Base-by-base conservation (phyloP, 2,888 invertebrate genomes). In the Sinhomidia bicolor region DNA sequence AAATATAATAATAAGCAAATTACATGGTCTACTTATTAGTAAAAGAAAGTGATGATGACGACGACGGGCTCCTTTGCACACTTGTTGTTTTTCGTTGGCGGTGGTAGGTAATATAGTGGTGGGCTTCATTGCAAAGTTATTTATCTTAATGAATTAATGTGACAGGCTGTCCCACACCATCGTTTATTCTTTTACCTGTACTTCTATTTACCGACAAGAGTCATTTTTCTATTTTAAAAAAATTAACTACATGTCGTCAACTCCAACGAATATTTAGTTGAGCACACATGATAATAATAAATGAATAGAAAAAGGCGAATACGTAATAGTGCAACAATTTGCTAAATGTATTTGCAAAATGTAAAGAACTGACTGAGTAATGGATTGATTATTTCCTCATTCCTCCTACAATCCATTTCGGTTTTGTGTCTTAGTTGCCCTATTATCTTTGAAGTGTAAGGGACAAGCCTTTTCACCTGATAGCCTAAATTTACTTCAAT, bases 11-110 rank as follows among this genome's bases (percentile, higher is more conserved):
- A 36, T 3, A 3, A 84, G n/a, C n/a, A 74, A 84, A 84, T 76
- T 84, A 68, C 79, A 78, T 85, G 85, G 79, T 85, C 78, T 79
- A 85, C 79, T 85, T 68, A 26, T 12, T 51, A 14, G 17, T 26
- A 51, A 26, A 54, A 14, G 51, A 54, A 85, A 78, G 29, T 51
- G 51, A 41, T 41, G 71, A 71, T 44, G 71, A 71, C 17, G 23
- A 1, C 9, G 23, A 4, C 41, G 41, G 3, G 3, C 7, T 36
- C 7, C 36, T 36, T 71, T 41, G 10, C 17, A 17, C 36, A 26
- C 12, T 12, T 9, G 36, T 23, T 41, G 4, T 20, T 29, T 41
- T 41, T 17, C n/a, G 36, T 14, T 36, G n/a, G 60, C 47, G 23
- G 32, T 65, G n/a, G 51, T n/a, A n/a, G n/a, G n/a, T n/a, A 41